phyloP scores from a whole-genome alignment of 1,140 invertebrate species.

The Saccostrea cuccullata region DNA sequence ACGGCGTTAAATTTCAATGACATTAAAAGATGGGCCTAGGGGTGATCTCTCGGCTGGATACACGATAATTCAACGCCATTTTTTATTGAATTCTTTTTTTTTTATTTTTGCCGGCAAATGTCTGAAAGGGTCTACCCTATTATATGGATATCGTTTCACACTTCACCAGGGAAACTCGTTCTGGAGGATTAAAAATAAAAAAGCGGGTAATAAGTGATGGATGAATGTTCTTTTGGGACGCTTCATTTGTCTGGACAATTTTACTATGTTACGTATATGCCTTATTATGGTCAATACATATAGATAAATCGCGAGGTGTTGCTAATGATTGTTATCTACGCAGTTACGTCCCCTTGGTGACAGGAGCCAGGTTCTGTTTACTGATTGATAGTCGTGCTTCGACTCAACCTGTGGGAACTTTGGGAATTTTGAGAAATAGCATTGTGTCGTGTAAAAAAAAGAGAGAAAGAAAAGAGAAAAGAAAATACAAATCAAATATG shows the following conservation, averaged over 20 bases:
- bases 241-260: not conserved
- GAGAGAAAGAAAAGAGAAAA: no score
- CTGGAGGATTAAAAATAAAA: not conserved
- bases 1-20: slow-evolving; percentile 33
- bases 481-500: no score
- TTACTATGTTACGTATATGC: not conserved
- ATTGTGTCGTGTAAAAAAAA: no score
- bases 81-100: slow-evolving; percentile 25
- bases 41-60: slow-evolving; percentile 28
- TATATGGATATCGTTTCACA: slow-evolving; percentile 18
- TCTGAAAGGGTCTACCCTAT: not conserved
- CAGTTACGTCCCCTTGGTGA: slow-evolving; percentile 23
- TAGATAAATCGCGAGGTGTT: slow-evolving; percentile 22
- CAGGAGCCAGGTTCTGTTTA: not conserved
- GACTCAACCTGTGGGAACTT: slow-evolving; percentile 1
- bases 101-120: slow-evolving; percentile 1
- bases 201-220: not conserved
- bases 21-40: slow-evolving; percentile 35
- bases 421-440: not conserved
- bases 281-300: slow-evolving; percentile 6
- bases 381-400: slow-evolving; percentile 23
- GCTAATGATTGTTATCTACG: slow-evolving; percentile 13
- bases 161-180: slow-evolving; percentile 17
- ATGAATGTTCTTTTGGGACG: slow-evolving; percentile 1
- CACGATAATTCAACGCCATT: slow-evolving; percentile 35